Percentiles rank a stretch among this genome's conserved stretches.
phyloP scores from a whole-genome alignment of 37 sponge, comb jelly and placozoan genomes.

The Corticium candelabrum region DNA sequence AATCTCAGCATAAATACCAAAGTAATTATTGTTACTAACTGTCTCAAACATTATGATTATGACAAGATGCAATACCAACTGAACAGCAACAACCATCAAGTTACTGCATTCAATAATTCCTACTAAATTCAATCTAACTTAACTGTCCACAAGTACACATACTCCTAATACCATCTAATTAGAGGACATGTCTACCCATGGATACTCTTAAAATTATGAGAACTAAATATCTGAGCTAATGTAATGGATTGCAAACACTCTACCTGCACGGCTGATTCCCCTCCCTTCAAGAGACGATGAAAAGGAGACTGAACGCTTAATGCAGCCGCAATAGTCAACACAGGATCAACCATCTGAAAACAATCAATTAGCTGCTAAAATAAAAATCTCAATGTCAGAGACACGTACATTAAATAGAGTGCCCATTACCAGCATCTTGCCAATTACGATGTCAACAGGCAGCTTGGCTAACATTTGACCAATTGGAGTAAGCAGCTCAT shows the following conservation, averaged over 20 bases:
- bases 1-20: no score
- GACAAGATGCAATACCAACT: no score
- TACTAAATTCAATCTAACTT: no score
- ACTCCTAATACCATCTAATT: no score
- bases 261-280: constrained; percentile 2
- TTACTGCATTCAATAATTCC: no score
- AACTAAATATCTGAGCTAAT: no score
- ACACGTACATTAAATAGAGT: constrained; percentile 63
- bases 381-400: background rate
- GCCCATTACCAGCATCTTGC: constrained; percentile 88
- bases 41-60: no score
- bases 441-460: constrained; percentile 86
- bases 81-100: no score
- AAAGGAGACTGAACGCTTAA: constrained; percentile 89
- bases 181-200: no score
- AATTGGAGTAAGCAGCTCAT: constrained; percentile 57
- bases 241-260: background rate
- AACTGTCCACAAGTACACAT: no score
- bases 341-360: constrained; percentile 66
- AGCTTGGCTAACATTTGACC: constrained; percentile 83
- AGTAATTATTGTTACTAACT: no score
- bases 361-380: constrained; percentile 12
- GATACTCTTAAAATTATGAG: no score
- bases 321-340: constrained; percentile 74
- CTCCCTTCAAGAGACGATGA: constrained; percentile 21